Evolutionary conservation across 2,888 invertebrate genomes (phyloP).

Genomic region (Nemotelus nigrinus): DNA sequence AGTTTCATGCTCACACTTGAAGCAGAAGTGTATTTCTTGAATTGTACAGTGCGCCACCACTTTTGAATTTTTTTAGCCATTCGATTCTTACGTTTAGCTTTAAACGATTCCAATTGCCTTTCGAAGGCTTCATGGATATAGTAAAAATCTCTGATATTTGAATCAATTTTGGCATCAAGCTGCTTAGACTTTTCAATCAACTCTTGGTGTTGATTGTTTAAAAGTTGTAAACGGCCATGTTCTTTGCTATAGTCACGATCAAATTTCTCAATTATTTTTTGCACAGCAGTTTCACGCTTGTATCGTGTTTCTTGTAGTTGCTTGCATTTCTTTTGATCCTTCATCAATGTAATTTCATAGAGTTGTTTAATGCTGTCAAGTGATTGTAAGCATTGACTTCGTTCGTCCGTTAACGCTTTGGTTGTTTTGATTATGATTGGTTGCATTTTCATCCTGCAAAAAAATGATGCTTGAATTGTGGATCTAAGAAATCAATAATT

Average conservation of each 20-base stretch:
- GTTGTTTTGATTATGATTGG: neutral
- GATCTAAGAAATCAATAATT: neutral
- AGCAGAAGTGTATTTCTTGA: too few relatives aligned
- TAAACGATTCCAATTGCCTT: neutral
- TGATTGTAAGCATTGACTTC: neutral
- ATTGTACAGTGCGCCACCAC: constrained; percentile 14
- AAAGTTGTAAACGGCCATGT: neutral
- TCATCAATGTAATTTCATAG: constrained; percentile 1
- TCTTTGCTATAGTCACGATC: constrained; percentile 24
- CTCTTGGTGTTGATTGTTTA: neutral
- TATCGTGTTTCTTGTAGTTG: constrained; percentile 2
- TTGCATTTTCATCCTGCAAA: neutral
- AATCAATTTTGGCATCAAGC: neutral
- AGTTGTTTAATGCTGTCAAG: neutral
- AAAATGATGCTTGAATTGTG: neutral
- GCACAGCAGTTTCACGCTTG: constrained; percentile 26
- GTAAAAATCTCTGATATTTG: neutral
- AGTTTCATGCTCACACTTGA: too few relatives aligned
- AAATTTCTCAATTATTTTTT: constrained; percentile 10
- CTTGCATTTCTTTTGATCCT: neutral
- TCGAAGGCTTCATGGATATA: neutral
- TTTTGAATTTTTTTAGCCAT: constrained; percentile 5
- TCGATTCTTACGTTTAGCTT: neutral
- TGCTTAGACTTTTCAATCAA: constrained; percentile 7
- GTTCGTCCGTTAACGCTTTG: constrained; percentile 3